A percentile compares a stretch with the other conserved stretches of the same genome.
Conservation (phyloP, 2,113 vertebrate genomes). For the Phalacrocorax brasilianus region DNA sequence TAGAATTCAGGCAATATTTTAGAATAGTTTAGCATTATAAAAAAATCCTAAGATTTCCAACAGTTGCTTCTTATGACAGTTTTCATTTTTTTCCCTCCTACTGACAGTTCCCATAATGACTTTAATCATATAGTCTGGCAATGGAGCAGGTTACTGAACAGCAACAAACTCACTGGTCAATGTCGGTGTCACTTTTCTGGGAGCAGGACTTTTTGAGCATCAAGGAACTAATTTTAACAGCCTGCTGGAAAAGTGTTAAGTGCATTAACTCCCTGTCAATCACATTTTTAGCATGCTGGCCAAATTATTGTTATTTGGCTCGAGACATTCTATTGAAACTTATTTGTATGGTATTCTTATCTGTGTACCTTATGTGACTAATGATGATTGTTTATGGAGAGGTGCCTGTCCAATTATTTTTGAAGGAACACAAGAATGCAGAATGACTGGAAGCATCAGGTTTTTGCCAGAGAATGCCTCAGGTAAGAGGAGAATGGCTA, state of each 20-base stretch:
- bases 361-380: conserved; percentile 80
- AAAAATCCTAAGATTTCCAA: conserved; percentile 62
- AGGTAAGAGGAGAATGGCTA: conserved; percentile 99
- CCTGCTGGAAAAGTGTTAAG: conserved; percentile 79
- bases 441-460: conserved; percentile 99
- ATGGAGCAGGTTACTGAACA: conserved; percentile 74
- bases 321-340: conserved; percentile 76
- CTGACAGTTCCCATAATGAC: conserved; percentile 83
- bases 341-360: conserved; percentile 79
- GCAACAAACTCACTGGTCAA: conserved; percentile 83
- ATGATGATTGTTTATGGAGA: conserved; percentile 92
- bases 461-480: conserved; percentile 95
- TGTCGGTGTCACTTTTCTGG: conserved; percentile 79
- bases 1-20: conserved; percentile 65
- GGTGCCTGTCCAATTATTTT: conserved; percentile 99
- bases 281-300: conserved; percentile 69
- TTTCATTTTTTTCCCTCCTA: conserved; percentile 69
- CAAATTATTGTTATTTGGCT: conserved; percentile 81
- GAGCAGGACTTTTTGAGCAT: conserved; percentile 81
- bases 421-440: conserved; percentile 99
- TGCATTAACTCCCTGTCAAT: conserved; percentile 85
- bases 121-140: conserved; percentile 83
- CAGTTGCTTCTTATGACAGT: conserved; percentile 75
- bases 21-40: conserved; percentile 63
- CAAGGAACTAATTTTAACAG: conserved; percentile 76